Percentiles rank a stretch among this genome's conserved stretches.
Evolutionary conservation across 2,113 vertebrate species (phyloP).

Genomic region (Camelus bactrianus): DNA sequence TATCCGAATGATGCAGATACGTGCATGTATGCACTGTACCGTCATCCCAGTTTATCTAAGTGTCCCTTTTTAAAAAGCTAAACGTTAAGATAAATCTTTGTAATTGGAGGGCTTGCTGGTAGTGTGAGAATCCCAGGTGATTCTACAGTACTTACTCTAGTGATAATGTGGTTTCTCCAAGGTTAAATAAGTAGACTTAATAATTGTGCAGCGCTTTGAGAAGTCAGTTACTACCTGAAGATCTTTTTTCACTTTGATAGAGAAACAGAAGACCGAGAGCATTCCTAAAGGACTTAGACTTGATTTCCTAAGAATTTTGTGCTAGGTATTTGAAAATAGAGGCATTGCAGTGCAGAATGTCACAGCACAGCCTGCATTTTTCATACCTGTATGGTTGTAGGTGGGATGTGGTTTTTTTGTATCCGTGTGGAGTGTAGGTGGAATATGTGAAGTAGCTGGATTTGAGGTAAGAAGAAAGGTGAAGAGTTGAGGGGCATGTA

Average conservation of each 20-base stretch:
- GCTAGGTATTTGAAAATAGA: not conserved
- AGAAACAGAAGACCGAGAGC: slow-evolving; percentile 5
- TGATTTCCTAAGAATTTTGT: not conserved
- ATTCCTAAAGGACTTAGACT: not conserved
- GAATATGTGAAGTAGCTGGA: not conserved
- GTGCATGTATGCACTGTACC: not conserved
- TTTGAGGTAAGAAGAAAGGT: not conserved
- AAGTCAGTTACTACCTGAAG: not conserved
- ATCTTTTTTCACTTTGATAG: not conserved
- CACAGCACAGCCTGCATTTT: not conserved
- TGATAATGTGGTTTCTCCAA: not conserved
- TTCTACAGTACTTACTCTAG: not conserved
- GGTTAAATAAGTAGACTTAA: not conserved
- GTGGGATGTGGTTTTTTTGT: too few relatives aligned
- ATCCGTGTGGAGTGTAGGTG: not conserved
- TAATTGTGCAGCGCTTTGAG: not conserved
- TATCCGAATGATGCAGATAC: not conserved
- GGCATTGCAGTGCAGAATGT: not conserved
- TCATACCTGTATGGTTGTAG: not conserved
- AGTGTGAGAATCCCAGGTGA: not conserved
- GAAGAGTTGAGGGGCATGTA: not conserved
- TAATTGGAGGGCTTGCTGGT: not conserved
- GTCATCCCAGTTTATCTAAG: not conserved
- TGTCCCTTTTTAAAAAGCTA: not conserved
- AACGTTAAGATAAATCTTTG: not conserved